Evolutionary conservation across 2,113 vertebrate species (phyloP).

Genomic region (Macquaria australasica): DNA sequence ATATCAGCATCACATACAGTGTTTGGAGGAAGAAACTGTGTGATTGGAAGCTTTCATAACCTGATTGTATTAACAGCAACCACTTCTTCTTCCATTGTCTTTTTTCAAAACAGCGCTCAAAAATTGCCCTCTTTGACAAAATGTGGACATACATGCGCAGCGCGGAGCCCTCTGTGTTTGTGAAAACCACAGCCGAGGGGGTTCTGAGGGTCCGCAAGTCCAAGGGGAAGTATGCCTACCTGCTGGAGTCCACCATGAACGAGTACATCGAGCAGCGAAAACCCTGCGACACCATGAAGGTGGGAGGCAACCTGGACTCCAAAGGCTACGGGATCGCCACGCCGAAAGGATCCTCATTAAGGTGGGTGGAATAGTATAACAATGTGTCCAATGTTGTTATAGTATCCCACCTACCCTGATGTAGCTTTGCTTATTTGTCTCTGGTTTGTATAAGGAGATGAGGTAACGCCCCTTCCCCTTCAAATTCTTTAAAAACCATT

Average conservation of each 20-base stretch:
- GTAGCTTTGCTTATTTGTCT: slow-evolving; percentile 97
- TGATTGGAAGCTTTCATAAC: neutral
- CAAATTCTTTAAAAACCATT: slow-evolving; percentile 70
- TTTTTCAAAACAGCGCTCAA: slow-evolving; percentile 91
- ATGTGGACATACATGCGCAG: slow-evolving; percentile 99
- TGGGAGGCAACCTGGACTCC: slow-evolving; percentile 99
- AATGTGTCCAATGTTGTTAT: slow-evolving; percentile 99
- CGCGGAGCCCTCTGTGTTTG: slow-evolving; percentile 98
- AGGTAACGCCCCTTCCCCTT: slow-evolving; percentile 86
- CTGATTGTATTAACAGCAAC: neutral
- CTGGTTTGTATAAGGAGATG: slow-evolving; percentile 99
- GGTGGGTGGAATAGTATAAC: slow-evolving; percentile 99
- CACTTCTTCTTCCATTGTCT: slow-evolving; percentile 35
- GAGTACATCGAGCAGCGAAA: slow-evolving; percentile 99
- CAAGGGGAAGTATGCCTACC: slow-evolving; percentile 99
- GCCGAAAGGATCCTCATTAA: slow-evolving; percentile 99
- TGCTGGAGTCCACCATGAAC: slow-evolving; percentile 99
- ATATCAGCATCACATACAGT: neutral
- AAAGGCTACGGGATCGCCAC: slow-evolving; percentile 99
- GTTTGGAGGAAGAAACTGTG: neutral
- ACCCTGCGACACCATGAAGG: slow-evolving; percentile 99
- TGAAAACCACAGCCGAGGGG: slow-evolving; percentile 98
- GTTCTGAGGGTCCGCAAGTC: slow-evolving; percentile 97
- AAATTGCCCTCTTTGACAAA: slow-evolving; percentile 99
- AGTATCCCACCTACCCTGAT: slow-evolving; percentile 99